Evolutionary conservation across 1,140 invertebrate genomes (phyloP).

Genomic region (Hesperophylax magnus): DNA sequence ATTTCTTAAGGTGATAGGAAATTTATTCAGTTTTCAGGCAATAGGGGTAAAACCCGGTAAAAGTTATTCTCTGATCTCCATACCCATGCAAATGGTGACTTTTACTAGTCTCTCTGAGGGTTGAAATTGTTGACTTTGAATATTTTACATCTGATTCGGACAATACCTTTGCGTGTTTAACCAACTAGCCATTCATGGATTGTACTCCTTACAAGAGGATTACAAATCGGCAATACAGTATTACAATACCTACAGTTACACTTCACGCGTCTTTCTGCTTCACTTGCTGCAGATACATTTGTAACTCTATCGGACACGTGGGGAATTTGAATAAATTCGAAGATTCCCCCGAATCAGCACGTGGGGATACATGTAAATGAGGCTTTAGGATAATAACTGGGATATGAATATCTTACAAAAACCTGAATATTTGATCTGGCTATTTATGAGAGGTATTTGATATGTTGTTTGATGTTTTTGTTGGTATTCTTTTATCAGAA

Average conservation of each 20-base stretch:
- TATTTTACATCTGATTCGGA: neutral
- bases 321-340: slow-evolving; percentile 19
- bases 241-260: neutral
- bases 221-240: neutral
- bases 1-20: too few relatives aligned
- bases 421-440: slow-evolving; percentile 1
- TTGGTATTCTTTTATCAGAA: neutral
- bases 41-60: too few relatives aligned
- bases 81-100: too few relatives aligned
- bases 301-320: slow-evolving; percentile 19
- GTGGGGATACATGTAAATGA: slow-evolving; percentile 15
- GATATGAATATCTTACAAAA: slow-evolving; percentile 11
- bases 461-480: slow-evolving; percentile 12
- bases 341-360: slow-evolving; percentile 8
- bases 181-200: neutral
- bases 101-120: too few relatives aligned
- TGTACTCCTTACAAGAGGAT: neutral
- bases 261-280: neutral
- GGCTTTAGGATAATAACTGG: slow-evolving; percentile 16
- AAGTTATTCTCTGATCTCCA: too few relatives aligned
- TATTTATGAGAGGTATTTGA: neutral
- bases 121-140: too few relatives aligned
- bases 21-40: too few relatives aligned
- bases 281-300: neutral
- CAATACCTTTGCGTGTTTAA: neutral